Percentiles rank a stretch among this genome's conserved stretches.
phyloP scores from a whole-genome alignment of 2,888 invertebrate species.

The Boloria euphrosyne region DNA sequence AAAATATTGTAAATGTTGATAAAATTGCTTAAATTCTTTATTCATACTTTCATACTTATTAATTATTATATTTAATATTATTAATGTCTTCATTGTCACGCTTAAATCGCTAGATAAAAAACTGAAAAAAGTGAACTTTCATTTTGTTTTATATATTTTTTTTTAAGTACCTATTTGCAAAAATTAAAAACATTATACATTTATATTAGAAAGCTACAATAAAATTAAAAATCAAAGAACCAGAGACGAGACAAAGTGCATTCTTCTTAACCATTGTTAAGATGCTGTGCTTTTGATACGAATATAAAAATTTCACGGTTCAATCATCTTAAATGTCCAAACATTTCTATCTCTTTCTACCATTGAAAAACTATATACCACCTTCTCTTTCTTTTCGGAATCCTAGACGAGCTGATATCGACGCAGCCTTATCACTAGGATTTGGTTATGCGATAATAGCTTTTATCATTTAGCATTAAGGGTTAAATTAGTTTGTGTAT shows the following conservation, averaged over 20 bases:
- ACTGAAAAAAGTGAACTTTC: no score
- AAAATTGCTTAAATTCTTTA: no score
- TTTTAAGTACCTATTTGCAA: no score
- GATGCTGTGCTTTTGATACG: constrained; percentile 67
- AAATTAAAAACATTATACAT: background rate
- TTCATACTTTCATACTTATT: no score
- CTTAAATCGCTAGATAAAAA: no score
- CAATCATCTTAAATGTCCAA: constrained; percentile 74
- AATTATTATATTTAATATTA: no score
- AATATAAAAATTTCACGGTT: constrained; percentile 76
- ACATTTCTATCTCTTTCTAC: constrained; percentile 52
- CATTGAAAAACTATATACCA: constrained; percentile 36
- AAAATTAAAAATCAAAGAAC: background rate
- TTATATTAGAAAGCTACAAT: background rate
- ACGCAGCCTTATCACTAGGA: constrained; percentile 75
- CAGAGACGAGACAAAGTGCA: constrained; percentile 27
- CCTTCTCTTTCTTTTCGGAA: constrained; percentile 61
- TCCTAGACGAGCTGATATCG: constrained; percentile 81
- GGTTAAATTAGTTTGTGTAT: constrained; percentile 55
- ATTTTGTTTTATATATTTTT: no score
- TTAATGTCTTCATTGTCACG: no score
- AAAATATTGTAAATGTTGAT: no score
- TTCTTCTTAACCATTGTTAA: constrained; percentile 56
- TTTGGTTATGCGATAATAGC: constrained; percentile 47
- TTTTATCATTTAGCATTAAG: constrained; percentile 52